These are phyloP conservation scores for Drosophila malerkotliana DNA, from an alignment of 1,140 invertebrate species.

Conservation along the genomic window DNA sequence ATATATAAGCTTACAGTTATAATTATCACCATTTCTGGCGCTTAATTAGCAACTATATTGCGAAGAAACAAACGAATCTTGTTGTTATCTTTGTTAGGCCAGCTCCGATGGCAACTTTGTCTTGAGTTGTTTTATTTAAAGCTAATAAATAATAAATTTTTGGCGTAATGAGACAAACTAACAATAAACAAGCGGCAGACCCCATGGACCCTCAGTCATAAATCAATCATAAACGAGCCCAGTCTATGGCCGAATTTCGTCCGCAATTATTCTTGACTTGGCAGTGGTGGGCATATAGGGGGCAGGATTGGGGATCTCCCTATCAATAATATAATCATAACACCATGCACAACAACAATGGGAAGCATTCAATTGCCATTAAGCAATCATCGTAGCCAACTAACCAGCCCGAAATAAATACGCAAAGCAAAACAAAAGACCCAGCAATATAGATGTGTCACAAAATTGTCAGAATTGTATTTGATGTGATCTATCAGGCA, in stretches of 20 bases:
- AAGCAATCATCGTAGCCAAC: constrained; percentile 62
- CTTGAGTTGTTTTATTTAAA: constrained; percentile 17
- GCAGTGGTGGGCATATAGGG: not conserved
- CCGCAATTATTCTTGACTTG: constrained; percentile 25
- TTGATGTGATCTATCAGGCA: constrained; percentile 62
- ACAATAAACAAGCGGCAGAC: constrained; percentile 33
- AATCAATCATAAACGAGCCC: constrained; percentile 41
- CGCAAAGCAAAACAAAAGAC: constrained; percentile 34
- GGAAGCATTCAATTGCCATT: constrained; percentile 43
- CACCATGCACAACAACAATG: constrained; percentile 15
- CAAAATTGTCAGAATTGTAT: constrained; percentile 69
- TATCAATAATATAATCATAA: constrained; percentile 36
- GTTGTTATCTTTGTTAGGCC: constrained; percentile 37
- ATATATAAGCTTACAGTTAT: constrained; percentile 15
- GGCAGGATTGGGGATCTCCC: not conserved
- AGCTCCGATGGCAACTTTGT: constrained; percentile 27
- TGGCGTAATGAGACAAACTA: constrained; percentile 44
- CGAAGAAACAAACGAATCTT: constrained; percentile 36
- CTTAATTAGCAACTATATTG: constrained; percentile 57
- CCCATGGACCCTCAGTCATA: constrained; percentile 23
- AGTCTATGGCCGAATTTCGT: constrained; percentile 16
- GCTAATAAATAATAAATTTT: constrained; percentile 50
- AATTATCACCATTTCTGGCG: constrained; percentile 38
- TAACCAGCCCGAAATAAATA: constrained; percentile 45
- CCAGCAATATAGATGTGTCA: constrained; percentile 56